Conservation (phyloP, 2,797 vertebrate species). For the Fistularia commersonii region DNA sequence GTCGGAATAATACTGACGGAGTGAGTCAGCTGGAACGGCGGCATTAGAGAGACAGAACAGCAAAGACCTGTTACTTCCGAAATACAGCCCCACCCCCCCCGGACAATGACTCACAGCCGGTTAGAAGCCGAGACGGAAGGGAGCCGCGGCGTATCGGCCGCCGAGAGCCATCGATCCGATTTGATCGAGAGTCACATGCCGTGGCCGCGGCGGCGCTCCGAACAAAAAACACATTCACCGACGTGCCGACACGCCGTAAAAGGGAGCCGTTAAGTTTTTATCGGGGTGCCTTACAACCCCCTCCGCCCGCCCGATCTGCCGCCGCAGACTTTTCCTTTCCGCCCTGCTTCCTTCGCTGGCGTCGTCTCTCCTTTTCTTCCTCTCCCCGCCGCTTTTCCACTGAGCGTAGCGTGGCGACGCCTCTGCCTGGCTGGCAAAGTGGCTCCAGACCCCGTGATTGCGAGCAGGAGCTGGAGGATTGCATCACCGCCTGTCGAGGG, state of each 20-base stretch:
- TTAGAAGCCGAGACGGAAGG: conserved; percentile 29
- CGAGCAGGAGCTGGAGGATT: conserved; percentile 72
- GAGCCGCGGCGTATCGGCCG: conserved; percentile 16
- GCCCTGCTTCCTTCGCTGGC: conserved; percentile 39
- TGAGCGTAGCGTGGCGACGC: conserved; percentile 52
- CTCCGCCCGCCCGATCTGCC: conserved; percentile 27
- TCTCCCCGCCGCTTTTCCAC: conserved; percentile 60
- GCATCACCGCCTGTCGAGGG: conserved; percentile 76
- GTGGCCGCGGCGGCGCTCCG: neutral
- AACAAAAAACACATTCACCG: conserved; percentile 33
- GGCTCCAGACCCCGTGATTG: conserved; percentile 73
- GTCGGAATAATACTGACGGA: conserved; percentile 37
- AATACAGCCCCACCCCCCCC: conserved; percentile 37
- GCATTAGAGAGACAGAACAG: conserved; percentile 38
- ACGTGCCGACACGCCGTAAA: conserved; percentile 34
- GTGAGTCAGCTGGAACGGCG: conserved; percentile 59
- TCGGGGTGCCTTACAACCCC: conserved; percentile 29
- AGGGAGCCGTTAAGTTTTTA: conserved; percentile 48
- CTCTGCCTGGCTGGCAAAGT: conserved; percentile 59
- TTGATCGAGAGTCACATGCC: too few species aligned
- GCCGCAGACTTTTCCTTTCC: conserved; percentile 30
- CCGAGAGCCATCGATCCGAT: too few species aligned
- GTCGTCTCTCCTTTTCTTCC: conserved; percentile 36
- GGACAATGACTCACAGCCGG: conserved; percentile 55
- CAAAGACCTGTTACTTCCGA: conserved; percentile 50